These are phyloP conservation scores for Tenebrosternarchus preto DNA, from an alignment of 2,113 vertebrate genomes.

Conservation along the genomic window DNA sequence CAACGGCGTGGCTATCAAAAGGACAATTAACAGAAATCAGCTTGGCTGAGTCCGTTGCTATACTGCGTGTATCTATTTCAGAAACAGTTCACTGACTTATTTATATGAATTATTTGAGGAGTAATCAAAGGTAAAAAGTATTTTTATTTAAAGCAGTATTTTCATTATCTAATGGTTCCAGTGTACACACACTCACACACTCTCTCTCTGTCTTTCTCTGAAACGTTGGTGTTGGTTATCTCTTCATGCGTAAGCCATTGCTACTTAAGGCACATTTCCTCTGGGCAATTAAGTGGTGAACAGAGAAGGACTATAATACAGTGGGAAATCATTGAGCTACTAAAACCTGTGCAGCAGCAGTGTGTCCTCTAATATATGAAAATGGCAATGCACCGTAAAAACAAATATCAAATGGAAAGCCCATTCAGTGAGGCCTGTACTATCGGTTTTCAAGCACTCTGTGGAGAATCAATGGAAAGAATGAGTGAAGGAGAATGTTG, in stretches of 20 bases:
- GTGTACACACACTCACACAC: not conserved
- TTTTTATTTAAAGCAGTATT: no score
- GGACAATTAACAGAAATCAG: not conserved
- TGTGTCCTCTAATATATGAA: slow-evolving; percentile 31
- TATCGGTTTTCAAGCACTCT: slow-evolving; percentile 9
- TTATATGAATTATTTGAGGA: no score
- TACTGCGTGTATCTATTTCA: not conserved
- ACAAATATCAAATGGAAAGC: slow-evolving; percentile 23
- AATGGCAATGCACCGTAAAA: slow-evolving; percentile 32
- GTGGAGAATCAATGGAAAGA: slow-evolving; percentile 12
- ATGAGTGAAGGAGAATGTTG: not conserved
- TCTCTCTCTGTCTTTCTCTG: not conserved
- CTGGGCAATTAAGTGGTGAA: slow-evolving; percentile 37
- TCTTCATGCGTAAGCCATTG: slow-evolving; percentile 15
- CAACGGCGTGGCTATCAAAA: slow-evolving; percentile 23
- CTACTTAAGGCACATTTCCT: slow-evolving; percentile 45
- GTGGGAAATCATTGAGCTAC: slow-evolving; percentile 2
- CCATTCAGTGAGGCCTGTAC: slow-evolving; percentile 4
- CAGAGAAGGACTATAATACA: slow-evolving; percentile 15
- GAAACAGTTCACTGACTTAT: no score
- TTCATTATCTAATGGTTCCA: no score
- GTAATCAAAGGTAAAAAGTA: no score
- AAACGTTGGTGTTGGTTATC: not conserved
- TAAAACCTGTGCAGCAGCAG: slow-evolving; percentile 26
- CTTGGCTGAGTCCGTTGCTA: no score